phyloP scores from a whole-genome alignment of 2,797 vertebrate species.

The Austrolebias charrua region DNA sequence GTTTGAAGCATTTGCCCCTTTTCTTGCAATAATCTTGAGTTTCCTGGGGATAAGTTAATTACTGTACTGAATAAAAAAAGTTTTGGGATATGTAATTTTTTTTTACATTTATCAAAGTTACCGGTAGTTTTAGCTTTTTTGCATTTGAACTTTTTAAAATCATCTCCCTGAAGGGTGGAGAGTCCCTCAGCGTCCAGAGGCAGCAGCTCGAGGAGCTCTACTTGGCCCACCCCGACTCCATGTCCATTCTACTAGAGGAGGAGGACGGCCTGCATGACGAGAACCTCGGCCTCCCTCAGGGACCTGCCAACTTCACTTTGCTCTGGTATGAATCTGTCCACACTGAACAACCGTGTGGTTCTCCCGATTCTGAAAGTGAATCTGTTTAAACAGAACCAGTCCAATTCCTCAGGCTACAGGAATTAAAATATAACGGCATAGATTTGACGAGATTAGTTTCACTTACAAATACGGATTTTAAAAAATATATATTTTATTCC shows the following conservation, averaged over 20 bases:
- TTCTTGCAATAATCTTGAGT: no score
- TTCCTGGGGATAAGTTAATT: no score
- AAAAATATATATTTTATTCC: no score
- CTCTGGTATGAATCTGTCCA: constrained; percentile 54
- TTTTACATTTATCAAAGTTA: no score
- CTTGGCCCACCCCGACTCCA: constrained; percentile 68
- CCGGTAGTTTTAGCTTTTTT: not conserved
- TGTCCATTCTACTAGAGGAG: constrained; percentile 74
- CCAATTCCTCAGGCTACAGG: not conserved
- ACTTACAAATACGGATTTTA: not conserved
- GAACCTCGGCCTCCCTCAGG: constrained; percentile 64
- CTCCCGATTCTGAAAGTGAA: not conserved
- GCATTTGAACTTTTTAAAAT: not conserved
- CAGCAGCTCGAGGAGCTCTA: constrained; percentile 81
- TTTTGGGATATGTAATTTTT: no score
- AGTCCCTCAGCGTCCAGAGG: constrained; percentile 71
- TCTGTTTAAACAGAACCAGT: not conserved
- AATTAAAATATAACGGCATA: not conserved
- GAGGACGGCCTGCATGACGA: constrained; percentile 49
- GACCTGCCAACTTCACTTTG: constrained; percentile 80
- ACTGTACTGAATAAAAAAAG: no score
- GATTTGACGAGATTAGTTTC: not conserved
- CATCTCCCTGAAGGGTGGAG: constrained; percentile 66
- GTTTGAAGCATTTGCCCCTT: no score
- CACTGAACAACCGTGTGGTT: not conserved